These are phyloP conservation scores for Corythornis madagascariensis DNA, from an alignment of 2,113 vertebrate genomes.

Conservation along the genomic window DNA sequence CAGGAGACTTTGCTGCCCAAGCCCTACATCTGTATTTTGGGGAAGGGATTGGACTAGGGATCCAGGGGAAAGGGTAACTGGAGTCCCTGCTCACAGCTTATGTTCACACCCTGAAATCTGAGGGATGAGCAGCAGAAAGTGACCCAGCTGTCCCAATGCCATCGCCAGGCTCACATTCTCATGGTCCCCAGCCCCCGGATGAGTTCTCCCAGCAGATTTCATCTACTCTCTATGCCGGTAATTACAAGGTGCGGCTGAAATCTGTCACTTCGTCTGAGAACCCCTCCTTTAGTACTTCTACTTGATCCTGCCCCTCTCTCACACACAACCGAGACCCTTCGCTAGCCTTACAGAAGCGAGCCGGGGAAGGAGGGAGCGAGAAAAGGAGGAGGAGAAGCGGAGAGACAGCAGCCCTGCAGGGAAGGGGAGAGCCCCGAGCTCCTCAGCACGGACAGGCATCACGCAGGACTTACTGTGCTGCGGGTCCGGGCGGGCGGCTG, in stretches of 20 bases:
- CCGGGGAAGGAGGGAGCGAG: not conserved
- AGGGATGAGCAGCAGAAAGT: not conserved
- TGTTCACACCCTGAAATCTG: not conserved
- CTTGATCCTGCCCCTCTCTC: rapidly evolving
- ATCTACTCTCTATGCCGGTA: not conserved
- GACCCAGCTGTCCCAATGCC: not conserved
- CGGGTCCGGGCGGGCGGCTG: not conserved
- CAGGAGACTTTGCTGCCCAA: not conserved
- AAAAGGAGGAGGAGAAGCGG: not conserved
- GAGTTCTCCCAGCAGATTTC: not conserved
- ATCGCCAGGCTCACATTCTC: not conserved
- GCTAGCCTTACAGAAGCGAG: rapidly evolving
- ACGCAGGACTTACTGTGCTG: conserved; percentile 4
- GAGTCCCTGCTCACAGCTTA: not conserved
- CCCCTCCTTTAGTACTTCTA: not conserved
- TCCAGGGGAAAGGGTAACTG: not conserved
- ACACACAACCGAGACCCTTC: not conserved
- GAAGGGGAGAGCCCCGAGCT: not conserved
- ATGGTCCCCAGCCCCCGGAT: rapidly evolving
- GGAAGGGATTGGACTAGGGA: not conserved
- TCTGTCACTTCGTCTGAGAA: rapidly evolving
- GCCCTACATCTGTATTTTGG: not conserved
- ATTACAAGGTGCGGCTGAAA: not conserved
- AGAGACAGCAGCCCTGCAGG: not conserved
- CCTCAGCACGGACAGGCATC: not conserved